phyloP scores from a whole-genome alignment of 2,888 invertebrate genomes.

The Metacarcinus magister region DNA sequence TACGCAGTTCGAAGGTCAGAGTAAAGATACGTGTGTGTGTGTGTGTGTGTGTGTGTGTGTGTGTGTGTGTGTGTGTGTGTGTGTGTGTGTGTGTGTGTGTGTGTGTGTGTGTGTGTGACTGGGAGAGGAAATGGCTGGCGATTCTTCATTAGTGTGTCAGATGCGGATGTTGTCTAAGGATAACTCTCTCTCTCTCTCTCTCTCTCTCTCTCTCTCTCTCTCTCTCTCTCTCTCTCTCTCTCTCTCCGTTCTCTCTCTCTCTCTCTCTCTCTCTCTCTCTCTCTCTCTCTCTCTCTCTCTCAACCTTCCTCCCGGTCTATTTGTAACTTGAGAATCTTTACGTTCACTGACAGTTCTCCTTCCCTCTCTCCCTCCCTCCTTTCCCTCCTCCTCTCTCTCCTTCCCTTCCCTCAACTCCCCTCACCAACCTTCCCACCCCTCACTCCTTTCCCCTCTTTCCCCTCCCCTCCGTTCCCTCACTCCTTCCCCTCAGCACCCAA shows the following conservation, averaged over 20 bases:
- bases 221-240: too few relatives aligned
- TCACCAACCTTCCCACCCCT: background rate
- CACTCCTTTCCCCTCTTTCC: background rate
- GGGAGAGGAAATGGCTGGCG: too few relatives aligned
- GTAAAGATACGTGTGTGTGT: too few relatives aligned
- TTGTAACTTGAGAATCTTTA: too few relatives aligned
- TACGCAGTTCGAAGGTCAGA: too few relatives aligned
- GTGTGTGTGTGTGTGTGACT: too few relatives aligned
- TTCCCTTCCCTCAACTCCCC: background rate
- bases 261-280: slow-evolving; percentile 11
- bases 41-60: too few relatives aligned
- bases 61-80: too few relatives aligned
- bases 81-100: too few relatives aligned
- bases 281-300: background rate
- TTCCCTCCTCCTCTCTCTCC: background rate
- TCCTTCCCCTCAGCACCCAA: background rate
- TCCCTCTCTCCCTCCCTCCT: background rate
- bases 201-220: background rate
- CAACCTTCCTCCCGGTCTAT: background rate
- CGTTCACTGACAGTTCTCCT: background rate
- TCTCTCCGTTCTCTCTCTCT: background rate
- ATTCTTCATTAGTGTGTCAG: too few relatives aligned
- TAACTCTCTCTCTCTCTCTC: background rate
- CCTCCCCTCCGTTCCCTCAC: background rate
- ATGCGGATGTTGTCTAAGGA: too few relatives aligned